Percentiles rank a stretch among this genome's conserved stretches.
phyloP scores from a whole-genome alignment of 1,140 invertebrate genomes.

The Calephelis nemesis region DNA sequence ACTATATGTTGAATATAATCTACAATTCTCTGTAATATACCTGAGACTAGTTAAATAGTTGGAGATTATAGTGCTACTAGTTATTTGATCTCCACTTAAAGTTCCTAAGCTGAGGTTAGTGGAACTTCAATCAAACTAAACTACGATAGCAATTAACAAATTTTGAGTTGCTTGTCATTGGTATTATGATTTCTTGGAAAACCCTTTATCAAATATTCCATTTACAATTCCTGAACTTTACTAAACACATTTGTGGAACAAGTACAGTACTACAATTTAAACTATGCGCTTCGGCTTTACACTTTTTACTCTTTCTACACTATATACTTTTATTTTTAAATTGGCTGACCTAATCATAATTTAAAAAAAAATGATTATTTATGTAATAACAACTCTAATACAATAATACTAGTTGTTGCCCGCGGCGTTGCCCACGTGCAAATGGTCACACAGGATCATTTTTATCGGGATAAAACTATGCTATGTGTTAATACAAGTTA shows the following conservation, averaged over 20 bases:
- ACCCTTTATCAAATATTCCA: conserved; percentile 6
- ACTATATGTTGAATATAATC: background rate
- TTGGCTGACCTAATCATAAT: too few species aligned
- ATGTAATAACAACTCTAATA: too few species aligned
- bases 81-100: background rate
- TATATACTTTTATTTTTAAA: too few species aligned
- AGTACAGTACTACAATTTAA: too few species aligned
- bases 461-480: too few species aligned
- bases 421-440: too few species aligned
- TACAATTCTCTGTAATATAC: background rate
- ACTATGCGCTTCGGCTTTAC: background rate
- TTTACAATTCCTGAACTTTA: background rate
- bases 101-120: conserved; percentile 4
- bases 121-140: conserved; percentile 8
- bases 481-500: too few species aligned
- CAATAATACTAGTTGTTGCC: too few species aligned
- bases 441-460: too few species aligned
- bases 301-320: too few species aligned
- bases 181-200: background rate
- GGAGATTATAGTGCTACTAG: background rate
- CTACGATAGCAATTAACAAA: background rate
- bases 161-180: background rate
- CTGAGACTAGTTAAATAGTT: conserved; percentile 1
- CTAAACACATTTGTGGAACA: too few species aligned
- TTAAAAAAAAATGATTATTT: too few species aligned